Evolutionary conservation across 2,797 vertebrate species (phyloP), one percentile per base, ranked within the genome.

Genomic region (Hephaestus fuliginosus): DNA sequence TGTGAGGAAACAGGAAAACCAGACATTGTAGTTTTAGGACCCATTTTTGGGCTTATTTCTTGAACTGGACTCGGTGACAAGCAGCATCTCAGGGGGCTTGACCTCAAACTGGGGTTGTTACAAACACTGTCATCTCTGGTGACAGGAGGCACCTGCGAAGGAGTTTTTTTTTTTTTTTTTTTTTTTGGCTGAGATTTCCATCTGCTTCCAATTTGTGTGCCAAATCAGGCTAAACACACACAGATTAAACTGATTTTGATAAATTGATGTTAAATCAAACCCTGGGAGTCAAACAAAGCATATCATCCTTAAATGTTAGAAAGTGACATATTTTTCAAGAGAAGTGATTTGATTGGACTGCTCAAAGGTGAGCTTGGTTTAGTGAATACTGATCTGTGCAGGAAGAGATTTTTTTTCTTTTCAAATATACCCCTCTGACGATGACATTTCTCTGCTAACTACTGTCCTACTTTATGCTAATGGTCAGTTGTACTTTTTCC

Each of bases 81-180:
- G 18, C 9, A 76, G 11, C 17, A 62, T 69, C 48, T 75, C 65
- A 64, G 18, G 30, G 8, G n/a, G 20, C 41, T 70, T 52, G 41
- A 74, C 53, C 49, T 83, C 44, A 60, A 39, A 62, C n/a, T 70
- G 49, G 4, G 52, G 49, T 44, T 55, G 14, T 66, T 77, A 4
- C 56, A 57, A 36, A 70, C 28, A 39, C 60, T 57, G 55, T 33
- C 22, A 74, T 62, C 56, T 62, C 28, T 14, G 33, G 56, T 52
- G 28, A 43, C 39, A 48, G 49, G 1, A 56, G 20, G 11, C 62
- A 53, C 48, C 49, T 62, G 18, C 6, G 5, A 49, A 53, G 28
- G 8, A 0, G 13, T 8, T 48, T 48, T 30, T 25, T 25, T 25
- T 25, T 25, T 25, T 25, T 25, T 25, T 33, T 55, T 48, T 74